Evolutionary conservation across 2,113 vertebrate genomes (phyloP).

Genomic region (Zosterops pallidus): DNA sequence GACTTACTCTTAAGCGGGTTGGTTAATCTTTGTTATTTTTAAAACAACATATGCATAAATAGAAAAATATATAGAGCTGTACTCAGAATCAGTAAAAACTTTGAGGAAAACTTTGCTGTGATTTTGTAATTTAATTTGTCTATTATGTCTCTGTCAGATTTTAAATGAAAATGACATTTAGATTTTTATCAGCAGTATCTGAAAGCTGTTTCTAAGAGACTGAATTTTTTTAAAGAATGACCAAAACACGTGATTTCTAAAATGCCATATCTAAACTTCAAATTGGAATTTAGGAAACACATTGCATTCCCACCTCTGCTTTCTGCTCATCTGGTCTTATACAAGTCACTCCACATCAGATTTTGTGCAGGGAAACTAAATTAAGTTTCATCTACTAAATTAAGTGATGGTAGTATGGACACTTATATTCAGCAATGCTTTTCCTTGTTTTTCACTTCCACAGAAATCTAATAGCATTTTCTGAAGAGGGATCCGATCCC

Average conservation of each 20-base stretch:
- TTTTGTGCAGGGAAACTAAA: not conserved
- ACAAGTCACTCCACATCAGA: not conserved
- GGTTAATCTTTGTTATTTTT: not conserved
- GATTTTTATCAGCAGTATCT: not conserved
- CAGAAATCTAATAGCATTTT: conserved; percentile 93
- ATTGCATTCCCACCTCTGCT: not conserved
- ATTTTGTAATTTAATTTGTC: not conserved
- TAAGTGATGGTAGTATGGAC: not conserved
- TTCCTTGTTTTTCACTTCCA: not conserved
- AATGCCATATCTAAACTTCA: not conserved
- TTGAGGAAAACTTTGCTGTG: not conserved
- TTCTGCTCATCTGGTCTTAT: not conserved
- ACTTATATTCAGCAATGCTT: not conserved
- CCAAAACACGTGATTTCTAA: not conserved
- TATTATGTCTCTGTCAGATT: not conserved
- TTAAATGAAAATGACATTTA: not conserved
- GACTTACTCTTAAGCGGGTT: not conserved
- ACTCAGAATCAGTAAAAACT: not conserved
- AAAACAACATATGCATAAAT: not conserved
- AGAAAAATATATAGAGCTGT: not conserved
- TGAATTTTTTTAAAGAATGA: not conserved
- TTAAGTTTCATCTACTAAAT: not conserved
- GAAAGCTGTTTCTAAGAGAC: not conserved
- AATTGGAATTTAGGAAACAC: not conserved
- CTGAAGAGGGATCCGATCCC: conserved; percentile 89